These are phyloP conservation scores for Acrobasis suavella DNA, from an alignment of 2,888 invertebrate species.

Conservation along the genomic window DNA sequence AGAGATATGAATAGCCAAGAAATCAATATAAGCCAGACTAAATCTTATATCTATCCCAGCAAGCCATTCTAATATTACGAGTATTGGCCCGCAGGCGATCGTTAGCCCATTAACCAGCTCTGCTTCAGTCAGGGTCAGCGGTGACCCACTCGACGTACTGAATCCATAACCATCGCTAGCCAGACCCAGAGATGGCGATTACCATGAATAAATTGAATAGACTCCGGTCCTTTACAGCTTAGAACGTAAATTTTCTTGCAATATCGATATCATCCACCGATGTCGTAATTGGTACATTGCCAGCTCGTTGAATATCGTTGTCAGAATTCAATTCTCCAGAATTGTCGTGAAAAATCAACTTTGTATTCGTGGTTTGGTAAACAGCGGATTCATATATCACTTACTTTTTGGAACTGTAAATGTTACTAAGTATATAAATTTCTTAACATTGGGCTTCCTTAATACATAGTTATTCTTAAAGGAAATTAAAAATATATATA, in stretches of 20 bases:
- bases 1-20: no score
- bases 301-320: constrained; percentile 65
- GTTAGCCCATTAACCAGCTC: constrained; percentile 12
- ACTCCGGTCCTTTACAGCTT: constrained; percentile 66
- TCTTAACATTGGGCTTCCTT: no score
- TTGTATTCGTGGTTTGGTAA: not conserved
- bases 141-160: constrained; percentile 28
- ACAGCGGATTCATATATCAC: no score
- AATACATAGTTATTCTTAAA: no score
- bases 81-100: constrained; percentile 14
- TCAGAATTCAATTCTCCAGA: constrained; percentile 67
- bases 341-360: constrained; percentile 22
- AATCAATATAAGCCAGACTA: not conserved
- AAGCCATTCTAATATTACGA: constrained; percentile 13
- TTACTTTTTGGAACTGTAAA: no score
- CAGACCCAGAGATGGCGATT: constrained; percentile 24
- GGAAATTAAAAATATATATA: no score
- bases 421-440: no score
- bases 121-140: constrained; percentile 16
- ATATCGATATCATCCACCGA: constrained; percentile 58
- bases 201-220: constrained; percentile 51
- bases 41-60: constrained; percentile 12
- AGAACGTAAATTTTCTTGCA: constrained; percentile 62
- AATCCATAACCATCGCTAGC: constrained; percentile 15
- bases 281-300: constrained; percentile 70